A percentile compares a stretch with the other conserved stretches of the same genome.
phyloP scores from a whole-genome alignment of 2,888 invertebrate genomes.

The Noctua pronuba region DNA sequence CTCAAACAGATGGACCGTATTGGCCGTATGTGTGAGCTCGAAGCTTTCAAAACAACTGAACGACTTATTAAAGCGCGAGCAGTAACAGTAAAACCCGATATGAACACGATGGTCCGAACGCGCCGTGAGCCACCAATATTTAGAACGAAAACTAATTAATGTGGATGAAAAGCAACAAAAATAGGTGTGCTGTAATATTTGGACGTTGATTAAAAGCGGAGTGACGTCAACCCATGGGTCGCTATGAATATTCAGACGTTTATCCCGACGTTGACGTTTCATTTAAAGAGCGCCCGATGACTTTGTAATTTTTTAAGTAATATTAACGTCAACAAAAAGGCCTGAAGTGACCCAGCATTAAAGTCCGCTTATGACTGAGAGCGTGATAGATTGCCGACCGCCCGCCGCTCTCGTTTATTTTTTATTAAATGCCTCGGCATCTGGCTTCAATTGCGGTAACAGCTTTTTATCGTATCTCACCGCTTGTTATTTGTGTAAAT shows the following conservation, averaged over 20 bases:
- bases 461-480: constrained; percentile 79
- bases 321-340: constrained; percentile 89
- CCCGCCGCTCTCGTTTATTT: constrained; percentile 82
- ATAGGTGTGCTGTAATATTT: constrained; percentile 72
- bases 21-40: constrained; percentile 32
- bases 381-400: constrained; percentile 88
- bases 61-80: constrained; percentile 47
- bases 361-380: constrained; percentile 89
- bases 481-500: constrained; percentile 71
- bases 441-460: constrained; percentile 86
- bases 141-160: constrained; percentile 64
- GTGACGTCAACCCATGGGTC: constrained; percentile 70
- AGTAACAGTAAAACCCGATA: constrained; percentile 53
- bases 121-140: constrained; percentile 45
- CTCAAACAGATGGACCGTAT: constrained; percentile 37
- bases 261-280: constrained; percentile 83
- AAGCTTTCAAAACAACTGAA: constrained; percentile 36
- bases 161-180: constrained; percentile 68
- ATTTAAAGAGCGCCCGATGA: constrained; percentile 83
- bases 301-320: constrained; percentile 85
- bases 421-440: constrained; percentile 86
- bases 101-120: constrained; percentile 51
- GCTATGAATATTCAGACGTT: constrained; percentile 80
- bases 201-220: constrained; percentile 69
- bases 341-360: constrained; percentile 89